phyloP scores from a whole-genome alignment of 2,797 vertebrate species.

The Sardinella longiceps region DNA sequence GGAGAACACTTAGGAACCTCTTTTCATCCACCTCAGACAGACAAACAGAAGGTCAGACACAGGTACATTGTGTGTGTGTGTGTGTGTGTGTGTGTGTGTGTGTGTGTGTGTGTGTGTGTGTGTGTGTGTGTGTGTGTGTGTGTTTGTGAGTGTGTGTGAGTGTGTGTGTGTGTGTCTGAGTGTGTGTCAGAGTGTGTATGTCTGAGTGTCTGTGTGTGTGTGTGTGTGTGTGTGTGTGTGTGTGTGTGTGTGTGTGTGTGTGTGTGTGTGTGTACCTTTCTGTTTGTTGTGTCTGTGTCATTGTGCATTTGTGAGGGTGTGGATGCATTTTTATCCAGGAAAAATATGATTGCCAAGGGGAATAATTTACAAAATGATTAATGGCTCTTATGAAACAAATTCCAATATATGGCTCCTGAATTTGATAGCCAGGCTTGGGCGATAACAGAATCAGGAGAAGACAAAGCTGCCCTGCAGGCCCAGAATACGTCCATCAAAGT shows the following conservation, averaged over 20 bases:
- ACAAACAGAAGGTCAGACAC: slow-evolving; percentile 49
- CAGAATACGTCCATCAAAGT: background rate
- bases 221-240: background rate
- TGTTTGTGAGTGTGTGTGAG: background rate
- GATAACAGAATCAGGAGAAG: background rate
- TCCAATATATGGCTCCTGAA: background rate
- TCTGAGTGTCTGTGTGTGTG: background rate
- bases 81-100: background rate
- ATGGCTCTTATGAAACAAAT: slow-evolving; percentile 7
- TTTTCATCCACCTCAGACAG: slow-evolving; percentile 61
- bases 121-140: background rate
- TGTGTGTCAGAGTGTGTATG: background rate
- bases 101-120: background rate
- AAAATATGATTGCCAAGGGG: slow-evolving; percentile 8
- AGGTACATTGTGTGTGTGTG: slow-evolving; percentile 48
- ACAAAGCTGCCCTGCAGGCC: background rate
- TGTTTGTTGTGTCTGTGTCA: background rate
- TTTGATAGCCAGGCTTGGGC: background rate
- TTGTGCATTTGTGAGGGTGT: background rate
- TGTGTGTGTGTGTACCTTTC: background rate
- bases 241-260: background rate
- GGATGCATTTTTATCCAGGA: background rate
- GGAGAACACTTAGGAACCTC: slow-evolving; percentile 65
- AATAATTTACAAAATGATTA: background rate
- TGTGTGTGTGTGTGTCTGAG: background rate